Evolutionary conservation across 2,113 vertebrate genomes (phyloP), one percentile per base, ranked within the genome.

Genomic region (Semicossyphus pulcher): DNA sequence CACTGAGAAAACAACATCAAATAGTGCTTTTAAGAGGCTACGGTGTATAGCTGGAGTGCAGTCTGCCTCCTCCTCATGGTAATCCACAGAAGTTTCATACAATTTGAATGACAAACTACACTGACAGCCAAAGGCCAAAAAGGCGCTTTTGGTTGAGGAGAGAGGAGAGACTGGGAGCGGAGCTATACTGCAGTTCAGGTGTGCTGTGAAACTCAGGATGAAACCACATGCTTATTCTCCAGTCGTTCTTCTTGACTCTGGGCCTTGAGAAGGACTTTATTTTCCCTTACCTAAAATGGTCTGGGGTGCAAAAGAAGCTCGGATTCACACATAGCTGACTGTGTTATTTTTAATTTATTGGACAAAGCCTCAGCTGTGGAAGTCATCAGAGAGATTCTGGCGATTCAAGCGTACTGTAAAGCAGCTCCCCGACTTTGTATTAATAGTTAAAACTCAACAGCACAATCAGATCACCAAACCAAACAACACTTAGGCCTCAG

Each of bases 291-390:
- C 81, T 72, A 88, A 91, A 86, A 88, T 88, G 78, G 78, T 81
- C 68, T 61, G 73, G 68, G 81, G 63, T 79, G 68, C 77, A 78
- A 77, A 83, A 90, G 75, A 78, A 76, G 54, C 66, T 83, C 74
- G 56, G 47, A 80, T 87, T 85, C 80, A 65, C 73, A 75, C 78
- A 66, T 64, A 79, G 81, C 79, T 71, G 48, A 59, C 59, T 18
- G 51, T 88, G 84, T 90, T 91, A 87, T 91, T 91, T 88, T 89
- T 79, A 88, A 92, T 93, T 90, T 88, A 91, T 86, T 76, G 77
- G 86, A 88, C 78, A 87, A 86, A 89, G 73, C 81, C 81, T 72
- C 68, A 65, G 74, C 79, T 68, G 65, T 77, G 76, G 70, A 70
- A 84, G 83, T 75, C 84, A 80, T 71, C 48, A 49, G 82, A 88